phyloP scores from a whole-genome alignment of 2,797 vertebrate genomes.

The Galagoides demidoff region DNA sequence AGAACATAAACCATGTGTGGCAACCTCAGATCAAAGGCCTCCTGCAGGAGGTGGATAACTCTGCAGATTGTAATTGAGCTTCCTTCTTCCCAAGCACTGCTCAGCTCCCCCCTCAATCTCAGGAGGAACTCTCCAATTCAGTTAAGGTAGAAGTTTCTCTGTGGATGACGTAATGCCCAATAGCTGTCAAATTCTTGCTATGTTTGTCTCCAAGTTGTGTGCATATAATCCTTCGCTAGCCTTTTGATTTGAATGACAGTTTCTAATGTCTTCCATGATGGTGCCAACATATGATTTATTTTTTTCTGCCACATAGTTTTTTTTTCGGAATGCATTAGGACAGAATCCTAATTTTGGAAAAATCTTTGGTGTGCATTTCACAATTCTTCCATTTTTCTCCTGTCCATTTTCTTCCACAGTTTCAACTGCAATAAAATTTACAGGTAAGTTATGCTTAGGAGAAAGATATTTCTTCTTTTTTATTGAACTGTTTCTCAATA shows the following conservation, averaged over 20 bases:
- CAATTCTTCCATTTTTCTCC: background rate
- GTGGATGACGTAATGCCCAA: fast-evolving
- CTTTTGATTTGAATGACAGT: background rate
- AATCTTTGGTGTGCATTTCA: background rate
- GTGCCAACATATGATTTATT: background rate
- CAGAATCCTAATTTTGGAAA: too few species aligned
- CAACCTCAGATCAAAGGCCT: conserved; percentile 60
- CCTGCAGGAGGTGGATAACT: conserved; percentile 36
- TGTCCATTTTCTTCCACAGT: background rate
- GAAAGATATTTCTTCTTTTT: background rate
- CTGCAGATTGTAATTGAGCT: conserved; percentile 47
- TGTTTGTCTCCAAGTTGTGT: background rate
- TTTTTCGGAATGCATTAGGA: background rate
- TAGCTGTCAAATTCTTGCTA: background rate
- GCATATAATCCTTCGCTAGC: background rate
- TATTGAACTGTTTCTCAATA: background rate
- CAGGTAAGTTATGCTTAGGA: background rate
- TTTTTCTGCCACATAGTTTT: background rate
- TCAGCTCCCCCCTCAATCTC: background rate
- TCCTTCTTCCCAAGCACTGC: background rate
- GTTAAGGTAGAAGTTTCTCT: background rate
- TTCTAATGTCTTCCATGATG: background rate
- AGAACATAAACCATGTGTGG: conserved; percentile 7
- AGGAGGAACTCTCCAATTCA: conserved; percentile 22
- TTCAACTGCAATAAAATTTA: background rate